A percentile compares a stretch with the other conserved stretches of the same genome.
phyloP scores from a whole-genome alignment of 2,888 invertebrate genomes.

The Callosobruchus maculatus region DNA sequence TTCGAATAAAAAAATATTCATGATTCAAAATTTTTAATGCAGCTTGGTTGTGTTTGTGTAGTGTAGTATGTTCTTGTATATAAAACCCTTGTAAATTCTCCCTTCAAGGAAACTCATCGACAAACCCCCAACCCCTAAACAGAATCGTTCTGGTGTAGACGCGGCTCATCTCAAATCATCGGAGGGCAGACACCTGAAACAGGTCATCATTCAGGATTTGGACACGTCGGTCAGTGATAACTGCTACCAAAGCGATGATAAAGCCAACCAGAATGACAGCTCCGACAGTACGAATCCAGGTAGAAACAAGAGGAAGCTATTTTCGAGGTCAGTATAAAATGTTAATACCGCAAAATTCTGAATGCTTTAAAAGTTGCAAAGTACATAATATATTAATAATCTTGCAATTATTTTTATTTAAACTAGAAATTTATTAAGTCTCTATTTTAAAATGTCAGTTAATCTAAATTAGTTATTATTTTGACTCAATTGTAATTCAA shows the following conservation, averaged over 20 bases:
- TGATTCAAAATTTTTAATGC: too few species aligned
- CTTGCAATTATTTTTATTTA: too few species aligned
- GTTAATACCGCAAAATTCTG: too few species aligned
- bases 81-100: constrained; percentile 9
- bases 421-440: too few species aligned
- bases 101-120: constrained; percentile 27
- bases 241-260: constrained; percentile 50
- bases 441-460: too few species aligned
- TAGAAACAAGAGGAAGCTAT: constrained; percentile 62
- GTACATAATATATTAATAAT: too few species aligned
- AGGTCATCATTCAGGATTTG: constrained; percentile 43
- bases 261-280: constrained; percentile 39
- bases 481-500: too few species aligned
- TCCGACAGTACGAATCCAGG: constrained; percentile 55
- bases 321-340: constrained; percentile 52
- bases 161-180: constrained; percentile 30
- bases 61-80: background rate
- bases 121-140: constrained; percentile 40
- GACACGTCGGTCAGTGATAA: constrained; percentile 50
- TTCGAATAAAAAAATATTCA: too few species aligned
- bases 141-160: constrained; percentile 43
- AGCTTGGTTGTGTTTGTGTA: too few species aligned
- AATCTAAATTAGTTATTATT: too few species aligned
- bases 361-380: too few species aligned
- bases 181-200: constrained; percentile 39